phyloP scores from a whole-genome alignment of 2,113 vertebrate species.

The Microcebus murinus region DNA sequence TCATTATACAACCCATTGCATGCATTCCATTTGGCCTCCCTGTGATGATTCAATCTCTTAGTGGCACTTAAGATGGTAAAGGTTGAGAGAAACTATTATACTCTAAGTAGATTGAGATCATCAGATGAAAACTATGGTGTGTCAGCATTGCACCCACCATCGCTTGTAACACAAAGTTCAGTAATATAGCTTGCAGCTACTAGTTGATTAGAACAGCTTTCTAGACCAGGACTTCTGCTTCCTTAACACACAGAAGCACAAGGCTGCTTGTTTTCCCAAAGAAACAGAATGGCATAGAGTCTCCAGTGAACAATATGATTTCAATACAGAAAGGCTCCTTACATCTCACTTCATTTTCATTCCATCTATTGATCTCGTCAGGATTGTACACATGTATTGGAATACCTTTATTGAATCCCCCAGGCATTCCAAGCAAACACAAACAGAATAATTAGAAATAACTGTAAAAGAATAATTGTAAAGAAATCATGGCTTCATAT shows the following conservation, averaged over 20 bases:
- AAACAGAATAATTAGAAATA: conserved; percentile 65
- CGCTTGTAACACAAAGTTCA: conserved; percentile 64
- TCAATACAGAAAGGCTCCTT: conserved; percentile 60
- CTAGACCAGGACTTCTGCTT: conserved; percentile 21
- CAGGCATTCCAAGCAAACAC: conserved; percentile 63
- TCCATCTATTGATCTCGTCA: conserved; percentile 58
- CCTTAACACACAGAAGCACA: conserved; percentile 25
- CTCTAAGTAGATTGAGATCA: conserved; percentile 71
- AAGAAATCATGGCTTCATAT: not conserved
- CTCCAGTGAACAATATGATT: conserved; percentile 58
- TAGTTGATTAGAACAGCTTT: conserved; percentile 67
- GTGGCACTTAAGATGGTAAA: conserved; percentile 74
- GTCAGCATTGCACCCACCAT: conserved; percentile 66
- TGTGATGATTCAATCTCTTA: conserved; percentile 68
- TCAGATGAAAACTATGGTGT: conserved; percentile 69
- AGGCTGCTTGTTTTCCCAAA: conserved; percentile 33
- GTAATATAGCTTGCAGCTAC: conserved; percentile 60
- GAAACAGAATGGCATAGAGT: conserved; percentile 24
- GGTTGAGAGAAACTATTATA: conserved; percentile 71
- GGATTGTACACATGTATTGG: conserved; percentile 15
- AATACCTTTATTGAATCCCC: conserved; percentile 64
- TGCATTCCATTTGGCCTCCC: conserved; percentile 68
- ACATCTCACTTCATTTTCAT: conserved; percentile 62
- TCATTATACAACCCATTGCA: conserved; percentile 57
- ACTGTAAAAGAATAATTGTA: conserved; percentile 34